A percentile compares a stretch with the other conserved stretches of the same genome.
These are phyloP conservation scores for Meiosimyza platycephala DNA, from an alignment of 2,888 invertebrate genomes.

Conservation along the genomic window DNA sequence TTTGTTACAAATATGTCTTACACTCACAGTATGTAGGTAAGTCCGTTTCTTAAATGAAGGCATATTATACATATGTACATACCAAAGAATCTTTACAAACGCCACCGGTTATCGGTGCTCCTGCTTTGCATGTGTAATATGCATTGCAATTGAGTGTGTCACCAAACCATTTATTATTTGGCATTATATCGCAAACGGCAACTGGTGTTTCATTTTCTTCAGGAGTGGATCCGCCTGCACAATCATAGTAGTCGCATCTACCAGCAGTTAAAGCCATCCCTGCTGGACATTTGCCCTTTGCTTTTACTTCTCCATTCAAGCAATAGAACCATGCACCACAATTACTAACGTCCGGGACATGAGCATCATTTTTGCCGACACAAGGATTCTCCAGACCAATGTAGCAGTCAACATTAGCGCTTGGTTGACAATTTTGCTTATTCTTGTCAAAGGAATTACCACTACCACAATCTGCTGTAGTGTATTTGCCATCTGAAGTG, in stretches of 20 bases:
- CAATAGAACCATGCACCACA: conserved; percentile 49
- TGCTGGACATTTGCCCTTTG: conserved; percentile 39
- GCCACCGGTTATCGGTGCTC: conserved; percentile 17
- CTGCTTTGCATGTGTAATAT: conserved; percentile 42
- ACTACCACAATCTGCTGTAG: not conserved
- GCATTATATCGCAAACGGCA: conserved; percentile 47
- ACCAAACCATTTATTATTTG: conserved; percentile 45
- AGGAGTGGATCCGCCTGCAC: conserved; percentile 9
- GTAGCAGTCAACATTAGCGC: conserved; percentile 39
- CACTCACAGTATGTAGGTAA: no score
- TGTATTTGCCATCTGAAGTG: not conserved
- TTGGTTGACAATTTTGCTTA: conserved; percentile 41
- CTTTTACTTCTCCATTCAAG: conserved; percentile 26
- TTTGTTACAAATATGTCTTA: no score
- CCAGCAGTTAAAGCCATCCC: conserved; percentile 40
- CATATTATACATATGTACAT: conserved; percentile 21
- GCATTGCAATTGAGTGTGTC: conserved; percentile 42
- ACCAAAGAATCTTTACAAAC: conserved; percentile 39
- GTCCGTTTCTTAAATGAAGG: no score
- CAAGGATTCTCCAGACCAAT: conserved; percentile 42
- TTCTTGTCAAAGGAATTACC: conserved; percentile 45
- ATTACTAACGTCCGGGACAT: conserved; percentile 37
- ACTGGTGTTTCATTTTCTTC: not conserved
- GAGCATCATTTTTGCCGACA: conserved; percentile 20
- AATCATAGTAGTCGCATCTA: conserved; percentile 44